A percentile compares a stretch with the other conserved stretches of the same genome.
Evolutionary conservation across 2,797 vertebrate genomes (phyloP).

Genomic region (Phyllotis vaccarum): DNA sequence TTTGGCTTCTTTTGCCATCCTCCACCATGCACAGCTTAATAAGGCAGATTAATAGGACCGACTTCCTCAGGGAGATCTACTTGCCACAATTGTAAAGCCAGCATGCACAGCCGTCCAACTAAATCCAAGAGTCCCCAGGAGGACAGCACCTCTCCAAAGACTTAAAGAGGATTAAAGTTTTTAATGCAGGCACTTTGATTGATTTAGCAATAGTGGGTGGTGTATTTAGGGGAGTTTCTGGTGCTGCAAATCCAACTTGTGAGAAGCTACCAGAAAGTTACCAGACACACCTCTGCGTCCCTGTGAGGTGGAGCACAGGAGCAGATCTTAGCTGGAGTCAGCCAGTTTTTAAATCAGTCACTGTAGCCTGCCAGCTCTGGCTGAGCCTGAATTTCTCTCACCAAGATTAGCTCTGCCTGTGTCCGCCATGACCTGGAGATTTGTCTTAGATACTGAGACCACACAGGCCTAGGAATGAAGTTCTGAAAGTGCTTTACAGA

Average conservation of each 20-base stretch:
- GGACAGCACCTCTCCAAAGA: conserved; percentile 32
- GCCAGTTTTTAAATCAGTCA: neutral
- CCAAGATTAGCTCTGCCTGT: neutral
- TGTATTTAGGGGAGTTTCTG: neutral
- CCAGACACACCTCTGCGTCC: neutral
- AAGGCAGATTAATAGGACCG: neutral
- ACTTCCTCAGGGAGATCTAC: neutral
- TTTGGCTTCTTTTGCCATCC: neutral
- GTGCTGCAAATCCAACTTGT: neutral
- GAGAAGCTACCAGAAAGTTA: neutral
- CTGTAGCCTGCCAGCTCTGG: neutral
- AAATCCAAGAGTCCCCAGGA: conserved; percentile 34
- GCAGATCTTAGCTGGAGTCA: neutral
- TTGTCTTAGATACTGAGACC: neutral
- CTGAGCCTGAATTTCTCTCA: neutral
- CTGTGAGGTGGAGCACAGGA: fast-evolving
- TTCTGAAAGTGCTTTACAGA: neutral
- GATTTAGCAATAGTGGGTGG: neutral
- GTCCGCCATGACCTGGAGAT: neutral
- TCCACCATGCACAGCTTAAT: conserved; percentile 31
- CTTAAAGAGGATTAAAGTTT: conserved; percentile 69
- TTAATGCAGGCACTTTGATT: conserved; percentile 29
- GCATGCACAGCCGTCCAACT: conserved; percentile 19
- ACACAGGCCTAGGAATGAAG: neutral
- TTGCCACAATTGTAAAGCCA: conserved; percentile 45